A percentile compares a stretch with the other conserved stretches of the same genome.
These are phyloP conservation scores for Brachypteracias leptosomus DNA, from an alignment of 2,113 vertebrate genomes.

Conservation along the genomic window DNA sequence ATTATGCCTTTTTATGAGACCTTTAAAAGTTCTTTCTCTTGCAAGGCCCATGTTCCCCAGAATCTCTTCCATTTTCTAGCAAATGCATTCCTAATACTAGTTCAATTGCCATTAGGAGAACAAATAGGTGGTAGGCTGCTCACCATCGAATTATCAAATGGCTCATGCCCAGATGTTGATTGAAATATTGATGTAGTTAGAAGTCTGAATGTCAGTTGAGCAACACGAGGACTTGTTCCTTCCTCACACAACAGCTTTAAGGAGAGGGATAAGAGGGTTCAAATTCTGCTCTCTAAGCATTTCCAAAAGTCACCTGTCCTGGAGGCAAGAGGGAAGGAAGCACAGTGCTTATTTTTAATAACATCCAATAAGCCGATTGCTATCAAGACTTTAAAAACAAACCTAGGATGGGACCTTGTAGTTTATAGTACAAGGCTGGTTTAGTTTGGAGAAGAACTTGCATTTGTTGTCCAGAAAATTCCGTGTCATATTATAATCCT, in stretches of 20 bases:
- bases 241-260: not conserved
- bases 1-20: not conserved
- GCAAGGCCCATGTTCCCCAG: not conserved
- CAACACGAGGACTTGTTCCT: not conserved
- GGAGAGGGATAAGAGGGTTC: not conserved
- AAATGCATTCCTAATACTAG: constrained; percentile 6
- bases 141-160: not conserved
- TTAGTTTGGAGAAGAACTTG: not conserved
- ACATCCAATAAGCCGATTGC: not conserved
- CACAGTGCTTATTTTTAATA: not conserved
- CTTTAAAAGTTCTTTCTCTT: not conserved
- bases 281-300: not conserved
- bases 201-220: not conserved
- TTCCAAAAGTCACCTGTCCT: not conserved
- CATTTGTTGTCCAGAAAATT: not conserved
- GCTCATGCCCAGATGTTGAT: not conserved
- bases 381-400: not conserved
- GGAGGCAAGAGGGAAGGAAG: not conserved
- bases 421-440: not conserved
- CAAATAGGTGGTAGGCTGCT: not conserved
- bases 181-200: not conserved
- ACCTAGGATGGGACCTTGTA: not conserved
- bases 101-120: constrained; percentile 26
- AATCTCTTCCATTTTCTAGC: constrained; percentile 4
- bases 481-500: not conserved